Conservation (phyloP, 2,113 vertebrate species). For the Aix galericulata region DNA sequence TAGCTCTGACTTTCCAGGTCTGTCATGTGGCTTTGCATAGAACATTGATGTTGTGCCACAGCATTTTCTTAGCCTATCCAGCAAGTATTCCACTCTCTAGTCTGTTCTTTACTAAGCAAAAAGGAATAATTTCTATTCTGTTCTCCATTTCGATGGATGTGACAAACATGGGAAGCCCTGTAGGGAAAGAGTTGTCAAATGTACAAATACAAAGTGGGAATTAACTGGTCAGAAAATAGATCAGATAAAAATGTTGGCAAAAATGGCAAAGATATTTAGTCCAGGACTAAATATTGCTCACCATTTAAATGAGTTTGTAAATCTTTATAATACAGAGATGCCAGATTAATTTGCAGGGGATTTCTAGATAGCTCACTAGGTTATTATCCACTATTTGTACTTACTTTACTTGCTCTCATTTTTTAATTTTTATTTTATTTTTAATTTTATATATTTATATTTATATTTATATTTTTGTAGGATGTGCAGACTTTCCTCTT, state of each 20-base stretch:
- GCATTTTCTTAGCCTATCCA: not conserved
- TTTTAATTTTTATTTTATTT: not conserved
- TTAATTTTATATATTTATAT: not conserved
- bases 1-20: not conserved
- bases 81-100: not conserved
- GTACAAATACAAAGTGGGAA: not conserved
- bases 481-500: not conserved
- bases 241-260: not conserved
- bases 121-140: not conserved
- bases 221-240: not conserved
- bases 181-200: not conserved
- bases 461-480: not conserved
- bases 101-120: not conserved
- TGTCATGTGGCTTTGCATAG: not conserved
- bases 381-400: not conserved
- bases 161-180: not conserved
- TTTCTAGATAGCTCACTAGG: not conserved
- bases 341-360: not conserved
- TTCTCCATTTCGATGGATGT: not conserved
- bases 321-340: not conserved
- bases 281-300: not conserved
- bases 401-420: not conserved
- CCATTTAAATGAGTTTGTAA: not conserved
- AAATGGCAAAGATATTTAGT: not conserved
- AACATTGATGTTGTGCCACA: not conserved